phyloP scores from a whole-genome alignment of 2,113 vertebrate genomes.

The Leptobrachium leishanense region DNA sequence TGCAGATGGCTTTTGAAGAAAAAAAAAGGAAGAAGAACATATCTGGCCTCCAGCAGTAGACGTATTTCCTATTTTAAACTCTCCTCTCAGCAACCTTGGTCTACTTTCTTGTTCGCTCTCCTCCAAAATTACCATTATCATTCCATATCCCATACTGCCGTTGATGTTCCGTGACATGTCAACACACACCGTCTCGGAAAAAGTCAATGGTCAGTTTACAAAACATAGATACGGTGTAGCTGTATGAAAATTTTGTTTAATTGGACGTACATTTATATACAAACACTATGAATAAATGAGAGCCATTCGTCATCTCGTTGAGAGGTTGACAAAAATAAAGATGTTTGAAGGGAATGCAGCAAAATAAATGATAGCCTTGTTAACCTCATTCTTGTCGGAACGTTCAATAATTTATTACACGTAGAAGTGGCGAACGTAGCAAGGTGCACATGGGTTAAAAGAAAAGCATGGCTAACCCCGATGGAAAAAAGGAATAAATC shows the following conservation, averaged over 20 bases:
- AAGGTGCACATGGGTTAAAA: neutral
- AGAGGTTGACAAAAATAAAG: neutral
- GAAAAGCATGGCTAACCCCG: constrained; percentile 2
- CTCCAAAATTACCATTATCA: constrained; percentile 35
- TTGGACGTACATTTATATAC: neutral
- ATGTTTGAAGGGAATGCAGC: neutral
- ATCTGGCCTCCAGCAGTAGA: constrained; percentile 44
- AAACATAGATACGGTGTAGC: neutral
- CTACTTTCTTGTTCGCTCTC: constrained; percentile 40
- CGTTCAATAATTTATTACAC: neutral
- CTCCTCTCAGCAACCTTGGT: constrained; percentile 43
- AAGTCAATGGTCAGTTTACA: neutral
- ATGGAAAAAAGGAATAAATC: constrained; percentile 12
- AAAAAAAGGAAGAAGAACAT: constrained; percentile 46
- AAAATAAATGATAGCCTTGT: neutral
- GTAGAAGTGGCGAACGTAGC: neutral
- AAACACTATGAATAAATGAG: neutral
- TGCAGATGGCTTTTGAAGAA: constrained; percentile 39
- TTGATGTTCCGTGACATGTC: constrained; percentile 10
- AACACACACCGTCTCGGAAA: neutral
- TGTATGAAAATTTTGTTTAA: neutral
- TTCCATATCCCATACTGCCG: neutral
- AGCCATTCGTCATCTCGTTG: neutral
- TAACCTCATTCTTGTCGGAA: neutral
- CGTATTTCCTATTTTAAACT: constrained; percentile 50